phyloP scores from a whole-genome alignment of 2,797 vertebrate genomes.

The Eidolon dupreanum region DNA sequence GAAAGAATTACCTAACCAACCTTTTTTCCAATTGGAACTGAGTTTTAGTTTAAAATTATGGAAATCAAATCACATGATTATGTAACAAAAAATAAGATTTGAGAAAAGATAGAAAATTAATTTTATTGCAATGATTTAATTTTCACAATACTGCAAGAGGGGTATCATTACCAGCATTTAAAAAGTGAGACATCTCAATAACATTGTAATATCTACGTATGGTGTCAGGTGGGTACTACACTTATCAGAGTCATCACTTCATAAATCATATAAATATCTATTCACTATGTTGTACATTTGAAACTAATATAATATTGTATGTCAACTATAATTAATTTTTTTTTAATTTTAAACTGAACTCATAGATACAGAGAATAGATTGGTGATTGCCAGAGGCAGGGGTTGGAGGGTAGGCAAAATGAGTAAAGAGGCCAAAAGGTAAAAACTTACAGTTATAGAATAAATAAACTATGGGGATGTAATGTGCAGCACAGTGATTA shows the following conservation, averaged over 20 bases:
- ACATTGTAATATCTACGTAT: neutral
- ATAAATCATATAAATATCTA: neutral
- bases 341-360: neutral
- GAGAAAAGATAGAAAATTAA: neutral
- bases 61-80: constrained; percentile 13
- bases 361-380: neutral
- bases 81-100: neutral
- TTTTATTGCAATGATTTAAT: neutral
- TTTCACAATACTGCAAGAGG: neutral
- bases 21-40: neutral
- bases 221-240: neutral
- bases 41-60: neutral
- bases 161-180: neutral
- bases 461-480: neutral
- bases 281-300: neutral
- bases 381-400: neutral
- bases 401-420: neutral
- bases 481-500: neutral
- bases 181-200: neutral
- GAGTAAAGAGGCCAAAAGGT: neutral
- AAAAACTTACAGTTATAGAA: neutral
- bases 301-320: no score
- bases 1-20: constrained; percentile 20
- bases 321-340: no score
- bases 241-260: neutral